These are phyloP conservation scores for Sorex maritimensis DNA, from an alignment of 2,797 vertebrate species.

Conservation along the genomic window DNA sequence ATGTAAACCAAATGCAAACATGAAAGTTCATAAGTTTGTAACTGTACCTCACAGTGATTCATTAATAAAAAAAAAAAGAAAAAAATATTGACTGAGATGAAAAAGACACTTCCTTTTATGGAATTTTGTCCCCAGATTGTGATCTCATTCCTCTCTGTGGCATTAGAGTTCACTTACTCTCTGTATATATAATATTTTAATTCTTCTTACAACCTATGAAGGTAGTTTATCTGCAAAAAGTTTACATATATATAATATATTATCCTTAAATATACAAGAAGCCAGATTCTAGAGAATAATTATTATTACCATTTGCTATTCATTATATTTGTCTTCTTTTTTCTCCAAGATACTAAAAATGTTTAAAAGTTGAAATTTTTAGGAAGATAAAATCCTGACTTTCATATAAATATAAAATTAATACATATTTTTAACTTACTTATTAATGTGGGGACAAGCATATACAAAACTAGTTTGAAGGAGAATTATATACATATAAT, in stretches of 20 bases:
- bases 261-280: constrained; percentile 24
- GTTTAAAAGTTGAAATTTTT: constrained; percentile 31
- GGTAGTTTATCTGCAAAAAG: constrained; percentile 31
- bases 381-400: constrained; percentile 31
- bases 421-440: constrained; percentile 26
- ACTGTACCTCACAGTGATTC: too few species aligned
- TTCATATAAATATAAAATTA: not conserved
- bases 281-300: constrained; percentile 8
- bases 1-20: too few species aligned
- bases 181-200: not conserved
- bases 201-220: constrained; percentile 38
- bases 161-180: constrained; percentile 8
- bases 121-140: constrained; percentile 35
- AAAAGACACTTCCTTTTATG: not conserved
- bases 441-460: not conserved
- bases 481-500: not conserved
- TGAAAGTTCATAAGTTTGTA: too few species aligned
- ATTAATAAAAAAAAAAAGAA: too few species aligned
- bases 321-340: not conserved
- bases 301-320: constrained; percentile 24
- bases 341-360: constrained; percentile 12
- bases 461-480: not conserved
- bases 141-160: not conserved
- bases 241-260: not conserved
- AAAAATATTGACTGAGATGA: not conserved